Percentiles rank a stretch among this genome's conserved stretches.
phyloP scores from a whole-genome alignment of 2,113 vertebrate genomes.

The Nesoenas mayeri region DNA sequence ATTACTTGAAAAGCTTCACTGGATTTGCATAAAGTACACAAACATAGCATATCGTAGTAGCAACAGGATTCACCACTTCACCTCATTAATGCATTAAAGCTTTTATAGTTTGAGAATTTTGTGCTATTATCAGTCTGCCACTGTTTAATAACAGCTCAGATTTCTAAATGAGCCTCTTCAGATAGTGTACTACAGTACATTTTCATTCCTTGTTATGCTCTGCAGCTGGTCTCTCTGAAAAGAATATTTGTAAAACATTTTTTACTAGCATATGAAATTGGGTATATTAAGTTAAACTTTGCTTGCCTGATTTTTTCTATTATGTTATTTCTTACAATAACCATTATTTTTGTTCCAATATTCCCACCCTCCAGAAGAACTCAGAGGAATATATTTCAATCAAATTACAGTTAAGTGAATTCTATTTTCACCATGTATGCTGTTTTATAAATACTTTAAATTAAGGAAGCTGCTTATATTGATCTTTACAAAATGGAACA shows the following conservation, averaged over 20 bases:
- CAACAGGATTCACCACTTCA: not conserved
- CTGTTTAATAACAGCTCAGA: not conserved
- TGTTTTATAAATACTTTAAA: not conserved
- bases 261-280: not conserved
- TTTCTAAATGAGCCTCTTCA: not conserved
- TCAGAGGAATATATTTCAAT: not conserved
- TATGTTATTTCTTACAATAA: not conserved
- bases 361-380: not conserved
- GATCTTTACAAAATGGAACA: not conserved
- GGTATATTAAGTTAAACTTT: not conserved
- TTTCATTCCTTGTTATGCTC: not conserved
- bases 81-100: not conserved
- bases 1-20: not conserved
- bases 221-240: not conserved
- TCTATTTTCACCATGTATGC: not conserved
- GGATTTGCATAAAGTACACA: not conserved
- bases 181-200: not conserved
- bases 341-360: not conserved
- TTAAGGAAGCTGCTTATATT: not conserved
- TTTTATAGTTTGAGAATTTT: not conserved
- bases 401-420: not conserved
- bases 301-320: not conserved
- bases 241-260: not conserved
- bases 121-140: not conserved
- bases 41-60: not conserved